Evolutionary conservation across 2,797 vertebrate species (phyloP).

Genomic region (Pelodytes ibericus): DNA sequence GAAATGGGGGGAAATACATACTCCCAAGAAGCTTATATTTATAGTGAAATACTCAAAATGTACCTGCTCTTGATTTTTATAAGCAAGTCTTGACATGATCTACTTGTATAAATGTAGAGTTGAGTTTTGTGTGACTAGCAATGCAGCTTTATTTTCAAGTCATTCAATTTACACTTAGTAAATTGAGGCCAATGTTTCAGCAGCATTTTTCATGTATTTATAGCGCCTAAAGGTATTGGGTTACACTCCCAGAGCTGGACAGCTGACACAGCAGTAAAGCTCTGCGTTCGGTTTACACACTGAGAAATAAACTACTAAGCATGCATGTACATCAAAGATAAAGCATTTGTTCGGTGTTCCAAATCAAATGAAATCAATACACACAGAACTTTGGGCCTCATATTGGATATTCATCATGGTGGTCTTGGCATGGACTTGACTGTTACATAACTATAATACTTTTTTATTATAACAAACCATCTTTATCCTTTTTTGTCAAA

Average conservation of each 20-base stretch:
- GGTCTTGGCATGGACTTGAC: not conserved
- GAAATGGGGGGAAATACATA: no score
- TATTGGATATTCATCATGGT: slow-evolving; percentile 5
- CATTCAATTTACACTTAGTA: not conserved
- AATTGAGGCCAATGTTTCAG: not conserved
- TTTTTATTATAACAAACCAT: no score
- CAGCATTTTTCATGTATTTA: slow-evolving; percentile 28
- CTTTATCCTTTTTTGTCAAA: no score
- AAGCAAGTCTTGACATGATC: not conserved
- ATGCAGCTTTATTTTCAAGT: not conserved
- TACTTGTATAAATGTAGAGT: not conserved
- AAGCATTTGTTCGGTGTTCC: not conserved
- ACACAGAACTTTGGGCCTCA: no score
- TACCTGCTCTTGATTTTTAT: not conserved
- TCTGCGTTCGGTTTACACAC: slow-evolving; percentile 3
- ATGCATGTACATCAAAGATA: not conserved
- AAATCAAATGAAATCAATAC: not conserved
- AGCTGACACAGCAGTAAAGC: slow-evolving; percentile 15
- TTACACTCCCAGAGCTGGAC: slow-evolving; percentile 25
- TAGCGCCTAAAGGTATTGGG: slow-evolving; percentile 19
- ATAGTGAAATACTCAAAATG: no score
- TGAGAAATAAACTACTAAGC: not conserved
- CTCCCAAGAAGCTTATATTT: no score
- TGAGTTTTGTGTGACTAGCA: not conserved
- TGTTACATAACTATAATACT: no score